Conservation (phyloP, 2,113 vertebrate genomes). For the Eulemur rufifrons region DNA sequence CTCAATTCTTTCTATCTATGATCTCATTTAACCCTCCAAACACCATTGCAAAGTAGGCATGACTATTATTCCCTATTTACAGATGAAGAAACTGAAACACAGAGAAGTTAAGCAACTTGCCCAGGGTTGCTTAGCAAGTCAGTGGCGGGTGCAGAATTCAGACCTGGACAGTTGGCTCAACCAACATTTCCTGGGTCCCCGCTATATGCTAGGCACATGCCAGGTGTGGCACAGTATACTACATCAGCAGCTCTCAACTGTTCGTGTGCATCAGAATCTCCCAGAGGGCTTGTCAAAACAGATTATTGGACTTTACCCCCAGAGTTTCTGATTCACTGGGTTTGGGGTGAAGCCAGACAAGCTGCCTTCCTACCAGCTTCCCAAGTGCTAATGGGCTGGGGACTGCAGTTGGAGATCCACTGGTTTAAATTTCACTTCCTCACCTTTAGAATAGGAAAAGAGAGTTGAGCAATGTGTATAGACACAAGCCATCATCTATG, state of each 20-base stretch:
- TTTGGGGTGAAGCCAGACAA: neutral
- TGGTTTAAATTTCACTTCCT: neutral
- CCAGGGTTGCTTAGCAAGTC: neutral
- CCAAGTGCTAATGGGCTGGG: neutral
- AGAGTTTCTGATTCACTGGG: neutral
- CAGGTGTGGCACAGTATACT: neutral
- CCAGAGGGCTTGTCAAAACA: neutral
- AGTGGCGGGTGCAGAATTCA: neutral
- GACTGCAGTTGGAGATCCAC: neutral
- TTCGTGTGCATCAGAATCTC: neutral
- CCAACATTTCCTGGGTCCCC: neutral
- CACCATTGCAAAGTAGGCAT: neutral
- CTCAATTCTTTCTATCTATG: neutral
- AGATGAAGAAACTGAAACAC: neutral
- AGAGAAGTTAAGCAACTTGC: neutral
- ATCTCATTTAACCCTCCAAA: neutral
- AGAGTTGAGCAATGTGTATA: neutral
- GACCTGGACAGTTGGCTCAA: neutral
- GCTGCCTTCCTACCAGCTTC: neutral
- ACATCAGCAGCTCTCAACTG: neutral
- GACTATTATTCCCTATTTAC: neutral
- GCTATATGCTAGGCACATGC: accelerated
- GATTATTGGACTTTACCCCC: neutral
- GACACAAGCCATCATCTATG: neutral
- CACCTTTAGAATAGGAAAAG: neutral